Conservation (phyloP, 2,797 vertebrate species). For the Gorsachius magnificus region DNA sequence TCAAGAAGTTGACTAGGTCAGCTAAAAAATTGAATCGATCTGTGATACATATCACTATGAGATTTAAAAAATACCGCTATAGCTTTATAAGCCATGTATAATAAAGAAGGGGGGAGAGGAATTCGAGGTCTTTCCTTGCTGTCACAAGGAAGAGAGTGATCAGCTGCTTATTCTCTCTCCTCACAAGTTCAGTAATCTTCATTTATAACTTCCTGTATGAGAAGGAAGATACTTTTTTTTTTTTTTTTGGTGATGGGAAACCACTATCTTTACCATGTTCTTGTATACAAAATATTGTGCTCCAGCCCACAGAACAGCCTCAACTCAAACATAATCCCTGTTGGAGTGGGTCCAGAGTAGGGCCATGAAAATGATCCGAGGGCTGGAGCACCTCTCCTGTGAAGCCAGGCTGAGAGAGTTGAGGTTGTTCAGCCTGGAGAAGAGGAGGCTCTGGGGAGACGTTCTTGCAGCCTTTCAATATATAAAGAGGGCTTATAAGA, state of each 20-base stretch:
- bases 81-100: neutral
- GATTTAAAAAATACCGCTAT: neutral
- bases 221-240: neutral
- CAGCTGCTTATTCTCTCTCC: neutral
- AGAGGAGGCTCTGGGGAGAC: neutral
- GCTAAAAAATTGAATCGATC: neutral
- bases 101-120: neutral
- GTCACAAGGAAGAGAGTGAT: neutral
- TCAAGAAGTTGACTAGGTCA: neutral
- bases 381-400: neutral
- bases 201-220: neutral
- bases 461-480: neutral
- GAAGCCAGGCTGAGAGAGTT: neutral
- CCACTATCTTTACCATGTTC: neutral
- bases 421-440: neutral
- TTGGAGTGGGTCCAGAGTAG: neutral
- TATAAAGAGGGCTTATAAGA: neutral
- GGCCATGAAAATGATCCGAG: neutral
- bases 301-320: neutral
- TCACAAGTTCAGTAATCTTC: neutral
- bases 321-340: neutral
- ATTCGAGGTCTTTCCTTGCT: neutral
- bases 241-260: neutral
- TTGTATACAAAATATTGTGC: neutral
- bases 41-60: neutral